These are phyloP conservation scores for Thunnus thynnus DNA, from an alignment of 2,113 vertebrate genomes.

Conservation along the genomic window DNA sequence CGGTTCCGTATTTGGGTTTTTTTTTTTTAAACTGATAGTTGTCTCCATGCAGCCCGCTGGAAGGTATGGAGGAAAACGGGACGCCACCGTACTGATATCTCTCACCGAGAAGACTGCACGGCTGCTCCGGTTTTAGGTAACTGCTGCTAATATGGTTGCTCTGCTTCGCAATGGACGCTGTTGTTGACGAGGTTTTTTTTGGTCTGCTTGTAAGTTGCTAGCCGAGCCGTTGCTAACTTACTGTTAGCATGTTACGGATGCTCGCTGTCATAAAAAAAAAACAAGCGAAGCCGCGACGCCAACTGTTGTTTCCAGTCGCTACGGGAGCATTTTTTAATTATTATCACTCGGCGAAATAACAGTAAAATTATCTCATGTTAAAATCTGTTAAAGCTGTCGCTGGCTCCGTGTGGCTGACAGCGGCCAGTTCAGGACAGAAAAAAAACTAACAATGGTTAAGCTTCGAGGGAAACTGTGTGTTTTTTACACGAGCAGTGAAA, in stretches of 20 bases:
- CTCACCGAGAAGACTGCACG: constrained; percentile 31
- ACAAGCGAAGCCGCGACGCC: not conserved
- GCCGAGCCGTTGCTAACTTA: constrained; percentile 51
- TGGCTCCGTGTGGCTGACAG: not conserved
- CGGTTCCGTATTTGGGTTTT: constrained; percentile 51
- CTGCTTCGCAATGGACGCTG: not conserved
- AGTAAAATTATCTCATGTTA: not conserved
- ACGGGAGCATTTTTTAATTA: not conserved
- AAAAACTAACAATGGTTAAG: constrained; percentile 20
- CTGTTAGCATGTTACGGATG: constrained; percentile 56
- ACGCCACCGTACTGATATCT: constrained; percentile 46
- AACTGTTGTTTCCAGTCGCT: not conserved
- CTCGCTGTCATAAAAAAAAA: constrained; percentile 6
- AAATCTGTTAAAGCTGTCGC: not conserved
- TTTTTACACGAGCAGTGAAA: not conserved
- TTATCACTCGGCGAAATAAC: not conserved
- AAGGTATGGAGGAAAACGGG: constrained; percentile 60
- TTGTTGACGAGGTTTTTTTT: constrained; percentile 31
- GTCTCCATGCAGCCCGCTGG: constrained; percentile 50
- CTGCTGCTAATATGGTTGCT: not conserved
- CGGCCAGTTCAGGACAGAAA: constrained; percentile 18
- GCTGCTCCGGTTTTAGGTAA: constrained; percentile 60
- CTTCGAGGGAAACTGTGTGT: constrained; percentile 8
- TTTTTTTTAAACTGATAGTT: constrained; percentile 38
- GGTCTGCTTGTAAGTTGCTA: constrained; percentile 60